These are phyloP conservation scores for Drosophila yooni DNA, from an alignment of 2,888 invertebrate species.

Conservation along the genomic window DNA sequence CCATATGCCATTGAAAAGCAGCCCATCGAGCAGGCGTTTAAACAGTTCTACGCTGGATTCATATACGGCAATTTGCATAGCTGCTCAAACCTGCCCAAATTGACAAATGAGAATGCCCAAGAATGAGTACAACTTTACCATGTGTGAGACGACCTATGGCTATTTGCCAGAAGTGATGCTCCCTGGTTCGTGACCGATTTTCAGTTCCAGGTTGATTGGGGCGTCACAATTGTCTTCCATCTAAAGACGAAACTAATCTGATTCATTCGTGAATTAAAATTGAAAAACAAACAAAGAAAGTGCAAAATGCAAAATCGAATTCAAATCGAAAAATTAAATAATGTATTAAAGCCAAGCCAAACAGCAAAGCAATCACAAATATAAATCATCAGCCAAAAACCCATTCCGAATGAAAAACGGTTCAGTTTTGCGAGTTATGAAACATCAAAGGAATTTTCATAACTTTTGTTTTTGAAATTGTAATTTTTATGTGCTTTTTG, in stretches of 20 bases:
- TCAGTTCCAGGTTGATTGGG: background rate
- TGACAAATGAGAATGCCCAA: background rate
- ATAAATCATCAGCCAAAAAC: background rate
- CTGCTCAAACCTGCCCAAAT: background rate
- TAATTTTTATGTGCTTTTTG: slow-evolving; percentile 3
- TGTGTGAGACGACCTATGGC: background rate
- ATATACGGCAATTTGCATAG: background rate
- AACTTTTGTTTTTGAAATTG: slow-evolving; percentile 1
- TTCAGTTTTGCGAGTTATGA: background rate
- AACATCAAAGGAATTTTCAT: background rate
- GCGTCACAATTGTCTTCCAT: background rate
- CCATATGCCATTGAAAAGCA: background rate
- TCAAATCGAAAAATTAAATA: background rate
- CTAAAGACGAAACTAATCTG: background rate
- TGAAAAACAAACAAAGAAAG: no score
- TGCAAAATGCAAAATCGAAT: background rate
- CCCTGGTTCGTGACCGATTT: accelerated
- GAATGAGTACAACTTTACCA: background rate
- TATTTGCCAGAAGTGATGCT: background rate
- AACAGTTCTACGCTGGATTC: no score
- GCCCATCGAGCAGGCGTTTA: accelerated
- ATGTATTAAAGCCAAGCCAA: background rate
- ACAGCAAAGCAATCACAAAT: background rate
- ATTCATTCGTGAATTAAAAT: background rate
- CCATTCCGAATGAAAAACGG: background rate